Evolutionary conservation across 2,888 invertebrate genomes (phyloP).

Genomic region (Melanostoma mellinum): DNA sequence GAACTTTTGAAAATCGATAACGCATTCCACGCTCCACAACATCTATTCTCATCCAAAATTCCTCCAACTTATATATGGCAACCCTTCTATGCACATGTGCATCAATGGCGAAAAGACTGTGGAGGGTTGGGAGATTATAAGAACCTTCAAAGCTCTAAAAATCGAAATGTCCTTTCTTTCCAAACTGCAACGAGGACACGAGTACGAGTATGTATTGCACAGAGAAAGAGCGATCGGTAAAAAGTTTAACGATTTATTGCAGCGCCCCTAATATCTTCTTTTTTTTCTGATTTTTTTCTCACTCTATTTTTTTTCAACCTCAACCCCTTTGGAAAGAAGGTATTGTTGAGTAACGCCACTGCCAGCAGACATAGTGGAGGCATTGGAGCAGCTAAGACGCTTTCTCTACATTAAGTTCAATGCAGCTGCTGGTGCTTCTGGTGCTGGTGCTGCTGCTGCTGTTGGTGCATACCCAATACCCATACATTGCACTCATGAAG

Average conservation of each 20-base stretch:
- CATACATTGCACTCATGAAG: constrained; percentile 65
- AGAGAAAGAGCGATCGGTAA: constrained; percentile 57
- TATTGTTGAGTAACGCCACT: constrained; percentile 41
- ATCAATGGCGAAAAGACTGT: constrained; percentile 8
- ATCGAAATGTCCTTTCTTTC: constrained; percentile 42
- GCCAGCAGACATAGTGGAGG: constrained; percentile 68
- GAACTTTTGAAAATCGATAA: constrained; percentile 62
- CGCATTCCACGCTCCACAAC: constrained; percentile 68
- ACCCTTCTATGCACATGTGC: constrained; percentile 48
- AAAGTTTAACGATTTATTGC: constrained; percentile 72
- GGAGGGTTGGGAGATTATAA: not conserved
- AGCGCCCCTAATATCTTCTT: constrained; percentile 48
- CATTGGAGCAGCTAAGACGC: constrained; percentile 69
- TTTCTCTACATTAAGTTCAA: constrained; percentile 49
- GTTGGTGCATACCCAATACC: constrained; percentile 40
- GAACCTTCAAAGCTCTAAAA: constrained; percentile 11
- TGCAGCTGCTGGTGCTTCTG: constrained; percentile 8
- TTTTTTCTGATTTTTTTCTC: not conserved
- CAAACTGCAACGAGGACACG: constrained; percentile 43
- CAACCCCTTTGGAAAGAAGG: constrained; percentile 39
- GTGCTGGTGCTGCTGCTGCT: constrained; percentile 25
- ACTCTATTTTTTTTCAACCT: constrained; percentile 24
- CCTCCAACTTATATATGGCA: constrained; percentile 42
- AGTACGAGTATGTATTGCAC: constrained; percentile 30
- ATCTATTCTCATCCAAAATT: constrained; percentile 67